A percentile compares a stretch with the other conserved stretches of the same genome.
phyloP scores from a whole-genome alignment of 2,797 vertebrate species.

The Chromobotia macracanthus region DNA sequence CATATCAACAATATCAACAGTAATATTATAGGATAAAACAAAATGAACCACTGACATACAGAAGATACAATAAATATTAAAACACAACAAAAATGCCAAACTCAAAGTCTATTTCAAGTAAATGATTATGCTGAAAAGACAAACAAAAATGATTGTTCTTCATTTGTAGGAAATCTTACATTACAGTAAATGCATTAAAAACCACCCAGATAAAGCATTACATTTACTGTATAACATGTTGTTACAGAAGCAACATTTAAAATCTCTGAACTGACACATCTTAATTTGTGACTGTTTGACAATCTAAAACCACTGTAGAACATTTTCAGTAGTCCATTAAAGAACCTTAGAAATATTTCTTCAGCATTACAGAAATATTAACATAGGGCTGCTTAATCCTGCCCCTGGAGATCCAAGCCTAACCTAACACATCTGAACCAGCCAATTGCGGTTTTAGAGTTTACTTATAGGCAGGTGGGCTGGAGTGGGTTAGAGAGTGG shows the following conservation, averaged over 20 bases:
- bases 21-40: no score
- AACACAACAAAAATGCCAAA: no score
- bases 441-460: not conserved
- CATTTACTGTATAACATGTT: no score
- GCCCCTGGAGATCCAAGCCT: not conserved
- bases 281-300: not conserved
- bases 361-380: not conserved
- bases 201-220: slow-evolving; percentile 64
- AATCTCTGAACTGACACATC: slow-evolving; percentile 60
- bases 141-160: not conserved
- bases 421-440: not conserved
- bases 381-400: not conserved
- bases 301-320: no score
- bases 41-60: no score
- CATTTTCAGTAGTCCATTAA: not conserved
- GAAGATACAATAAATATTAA: no score
- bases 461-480: no score
- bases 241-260: slow-evolving; percentile 69
- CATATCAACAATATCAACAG: no score
- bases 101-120: no score
- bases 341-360: not conserved
- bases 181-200: slow-evolving; percentile 63
- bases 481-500: not conserved
- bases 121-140: not conserved
- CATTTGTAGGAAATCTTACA: slow-evolving; percentile 70